These are phyloP conservation scores for Prosapia bicincta DNA, from an alignment of 2,888 invertebrate genomes.

Conservation along the genomic window DNA sequence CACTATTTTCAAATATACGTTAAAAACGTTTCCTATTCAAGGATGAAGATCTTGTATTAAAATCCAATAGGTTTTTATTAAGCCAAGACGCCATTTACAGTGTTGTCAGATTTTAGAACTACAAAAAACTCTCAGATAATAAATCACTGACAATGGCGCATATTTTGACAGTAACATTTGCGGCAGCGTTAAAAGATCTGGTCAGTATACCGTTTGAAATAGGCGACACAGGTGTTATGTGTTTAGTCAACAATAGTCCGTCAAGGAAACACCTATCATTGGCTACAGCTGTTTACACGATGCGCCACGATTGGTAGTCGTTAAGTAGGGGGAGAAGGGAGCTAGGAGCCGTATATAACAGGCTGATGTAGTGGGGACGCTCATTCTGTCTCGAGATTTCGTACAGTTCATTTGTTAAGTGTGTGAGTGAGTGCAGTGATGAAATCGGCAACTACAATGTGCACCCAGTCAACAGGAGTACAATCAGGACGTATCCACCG, in stretches of 20 bases:
- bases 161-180: not conserved
- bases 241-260: not conserved
- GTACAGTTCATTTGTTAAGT: not conserved
- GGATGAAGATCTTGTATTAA: too few species aligned
- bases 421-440: conserved; percentile 11
- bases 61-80: too few species aligned
- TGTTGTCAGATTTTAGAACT: not conserved
- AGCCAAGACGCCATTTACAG: too few species aligned
- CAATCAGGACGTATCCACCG: conserved; percentile 67
- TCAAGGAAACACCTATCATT: not conserved
- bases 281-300: not conserved
- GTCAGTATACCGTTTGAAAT: not conserved
- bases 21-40: too few species aligned
- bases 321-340: not conserved
- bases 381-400: conserved; percentile 6
- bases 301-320: not conserved
- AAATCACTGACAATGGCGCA: not conserved
- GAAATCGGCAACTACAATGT: conserved; percentile 28
- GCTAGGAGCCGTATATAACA: conserved; percentile 13
- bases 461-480: conserved; percentile 44
- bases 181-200: not conserved
- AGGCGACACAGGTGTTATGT: not conserved
- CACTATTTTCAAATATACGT: too few species aligned
- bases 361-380: conserved; percentile 13
- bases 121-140: not conserved